These are phyloP conservation scores for Bibio marci DNA, from an alignment of 2,888 invertebrate genomes.

Conservation along the genomic window DNA sequence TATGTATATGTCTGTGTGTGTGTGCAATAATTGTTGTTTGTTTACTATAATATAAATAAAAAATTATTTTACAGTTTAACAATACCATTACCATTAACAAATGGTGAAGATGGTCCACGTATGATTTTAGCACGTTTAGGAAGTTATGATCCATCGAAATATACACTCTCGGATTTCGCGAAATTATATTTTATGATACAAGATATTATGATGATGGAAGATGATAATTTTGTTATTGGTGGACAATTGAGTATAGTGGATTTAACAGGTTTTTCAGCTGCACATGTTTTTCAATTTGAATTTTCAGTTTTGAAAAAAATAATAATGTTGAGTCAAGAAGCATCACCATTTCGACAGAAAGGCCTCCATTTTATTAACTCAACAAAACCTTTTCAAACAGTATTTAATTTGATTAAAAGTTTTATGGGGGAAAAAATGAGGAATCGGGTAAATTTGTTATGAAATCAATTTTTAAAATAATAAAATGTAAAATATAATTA, in stretches of 20 bases:
- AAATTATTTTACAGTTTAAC: slow-evolving; percentile 10
- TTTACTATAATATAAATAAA: neutral
- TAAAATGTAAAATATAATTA: too few species aligned
- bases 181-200: slow-evolving; percentile 35
- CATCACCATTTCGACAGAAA: slow-evolving; percentile 39
- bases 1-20: neutral
- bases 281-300: slow-evolving; percentile 37
- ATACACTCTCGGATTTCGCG: slow-evolving; percentile 31
- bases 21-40: too few species aligned
- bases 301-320: slow-evolving; percentile 40
- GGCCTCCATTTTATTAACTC: slow-evolving; percentile 40
- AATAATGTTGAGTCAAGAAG: slow-evolving; percentile 36
- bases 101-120: slow-evolving; percentile 26
- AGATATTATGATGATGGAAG: slow-evolving; percentile 41
- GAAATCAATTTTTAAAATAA: neutral
- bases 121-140: slow-evolving; percentile 30
- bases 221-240: slow-evolving; percentile 37
- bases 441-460: slow-evolving; percentile 29
- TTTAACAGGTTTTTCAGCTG: slow-evolving; percentile 33
- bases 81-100: slow-evolving; percentile 14
- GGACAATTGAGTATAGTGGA: slow-evolving; percentile 38
- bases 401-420: slow-evolving; percentile 38
- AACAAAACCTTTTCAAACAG: slow-evolving; percentile 37
- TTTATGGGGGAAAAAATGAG: slow-evolving; percentile 43
- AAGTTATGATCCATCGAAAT: slow-evolving; percentile 29